Base-by-base conservation (phyloP, 2,888 invertebrate genomes). In the Galerucella nymphaeae region DNA sequence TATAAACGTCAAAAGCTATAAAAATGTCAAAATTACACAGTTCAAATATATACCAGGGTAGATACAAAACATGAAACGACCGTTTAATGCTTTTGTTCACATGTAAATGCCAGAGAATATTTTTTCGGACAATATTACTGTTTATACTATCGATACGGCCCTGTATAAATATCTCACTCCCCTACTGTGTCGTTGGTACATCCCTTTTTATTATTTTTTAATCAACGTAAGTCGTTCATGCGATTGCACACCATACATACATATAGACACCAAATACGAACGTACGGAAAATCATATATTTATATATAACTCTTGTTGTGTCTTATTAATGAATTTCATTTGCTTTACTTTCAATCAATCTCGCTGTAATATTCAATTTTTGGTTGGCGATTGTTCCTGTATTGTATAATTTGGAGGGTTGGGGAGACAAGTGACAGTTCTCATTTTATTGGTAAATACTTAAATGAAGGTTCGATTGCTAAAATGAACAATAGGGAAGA, bases 151-250 rank as follows among this genome's bases (percentile, higher is more conserved):
- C 23, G 4, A 30, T 30, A 48, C 73, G 62, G 18, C 16, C 62
- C 66, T 73, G 73, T 23, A 20, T 14, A 30, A 0, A 30, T 30
- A 48, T 42, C 30, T 74, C 68, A 70, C 74, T 70, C 71, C 76
- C 73, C 75, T 72, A 71, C 69, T 71, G 55, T 66, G 70, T 70
- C 75, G 76, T 78, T 79, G 78, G 73, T 80, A 79, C 79, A 78
- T 80, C 81, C 80, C 80, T 82, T 80, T 82, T 79, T 82, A 83
- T 83, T 83, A 82, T 82, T 83, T 82, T 83, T 83, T 81, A 83
- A 82, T 82, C 82, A 83, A 78, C 80, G 75, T 75, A 77, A 79
- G 77, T 78, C 76, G 75, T 72, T 71, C 74, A 76, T 67, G 71
- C 78, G 74, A 75, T 78, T 74, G 74, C 71, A 76, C 69, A 68